Evolutionary conservation across 2,888 invertebrate genomes (phyloP).

Genomic region (Athripsodes cinereus): DNA sequence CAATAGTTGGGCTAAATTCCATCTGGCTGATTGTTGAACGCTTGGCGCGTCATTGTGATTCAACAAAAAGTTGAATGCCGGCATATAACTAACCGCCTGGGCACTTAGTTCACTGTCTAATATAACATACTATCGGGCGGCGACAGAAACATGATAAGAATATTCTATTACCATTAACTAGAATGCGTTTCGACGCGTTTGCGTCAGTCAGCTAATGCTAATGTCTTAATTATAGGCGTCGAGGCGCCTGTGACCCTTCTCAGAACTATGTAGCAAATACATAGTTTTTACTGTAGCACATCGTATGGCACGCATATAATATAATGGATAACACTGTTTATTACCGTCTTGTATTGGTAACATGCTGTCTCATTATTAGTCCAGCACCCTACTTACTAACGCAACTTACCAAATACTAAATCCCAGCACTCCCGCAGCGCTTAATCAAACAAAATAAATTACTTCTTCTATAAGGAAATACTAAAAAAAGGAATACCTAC

Average conservation of each 20-base stretch:
- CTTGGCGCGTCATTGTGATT: too few species aligned
- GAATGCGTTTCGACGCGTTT: not conserved
- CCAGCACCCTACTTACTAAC: not conserved
- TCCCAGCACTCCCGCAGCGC: not conserved
- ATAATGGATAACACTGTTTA: not conserved
- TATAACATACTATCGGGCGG: too few species aligned
- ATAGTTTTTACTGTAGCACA: not conserved
- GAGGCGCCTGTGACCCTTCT: not conserved
- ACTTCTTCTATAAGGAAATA: too few species aligned
- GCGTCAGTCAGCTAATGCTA: not conserved
- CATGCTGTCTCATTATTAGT: not conserved
- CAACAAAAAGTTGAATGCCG: too few species aligned
- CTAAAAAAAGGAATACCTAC: too few species aligned
- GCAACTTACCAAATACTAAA: not conserved
- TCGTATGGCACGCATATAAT: not conserved
- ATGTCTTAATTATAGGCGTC: not conserved
- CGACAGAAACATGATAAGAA: not conserved
- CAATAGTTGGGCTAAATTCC: too few species aligned
- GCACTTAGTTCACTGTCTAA: too few species aligned
- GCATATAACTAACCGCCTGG: too few species aligned
- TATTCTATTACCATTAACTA: not conserved
- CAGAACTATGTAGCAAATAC: not conserved
- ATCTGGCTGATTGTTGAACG: too few species aligned
- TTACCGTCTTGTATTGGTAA: not conserved
- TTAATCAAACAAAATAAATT: not conserved